Base-by-base conservation (phyloP, 2,888 invertebrate species). In the Dryobotodes eremita region DNA sequence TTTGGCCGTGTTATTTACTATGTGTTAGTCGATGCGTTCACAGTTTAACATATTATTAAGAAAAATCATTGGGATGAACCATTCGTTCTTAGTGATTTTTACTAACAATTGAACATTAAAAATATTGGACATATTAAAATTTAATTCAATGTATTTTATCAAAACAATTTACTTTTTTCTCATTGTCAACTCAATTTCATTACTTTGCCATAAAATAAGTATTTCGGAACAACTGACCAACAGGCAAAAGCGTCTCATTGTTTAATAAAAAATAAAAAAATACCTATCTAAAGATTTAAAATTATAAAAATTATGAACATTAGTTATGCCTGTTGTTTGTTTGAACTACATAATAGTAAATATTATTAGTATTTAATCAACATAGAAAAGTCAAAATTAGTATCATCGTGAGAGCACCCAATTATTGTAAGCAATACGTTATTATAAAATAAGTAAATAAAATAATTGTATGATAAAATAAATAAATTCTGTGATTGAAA, bases 381-480 rank as follows among this genome's bases (percentile, higher is more conserved):
- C 65, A 83, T 87, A 87, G 79, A 76, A 83, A 81, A 77, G 11
- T 82, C 78, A 86, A 79, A 79, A 84, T 87, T 88, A 87, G 84
- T 65, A 80, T 79, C 85, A 89, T 90, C 89, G 87, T 90, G 88
- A 90, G 89, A 90, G 92, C 92, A 93, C 92, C 87, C 90, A 92
- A 92, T 90, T 91, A 91, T 86, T 80, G 23, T 90, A 91, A 92
- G 91, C 92, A 92, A 90, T 90, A 91, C 70, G 57, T 86, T 84
- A 80, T 83, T 83, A 79, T 79, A 71, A 86, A 78, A 77, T 79
- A 86, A 89, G 88, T 80, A 23, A 71, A 83, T 81, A 85, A 89
- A 83, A 78, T 65, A 84, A 81, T 83, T 88, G 80, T 83, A 86
- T 77, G 71, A 80, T 82, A 79, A 83, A 76, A 65, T 86, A 79